A percentile compares a stretch with the other conserved stretches of the same genome.
These are phyloP conservation scores for Zygogramma bicolorata DNA, from an alignment of 2,888 invertebrate genomes.

Conservation along the genomic window DNA sequence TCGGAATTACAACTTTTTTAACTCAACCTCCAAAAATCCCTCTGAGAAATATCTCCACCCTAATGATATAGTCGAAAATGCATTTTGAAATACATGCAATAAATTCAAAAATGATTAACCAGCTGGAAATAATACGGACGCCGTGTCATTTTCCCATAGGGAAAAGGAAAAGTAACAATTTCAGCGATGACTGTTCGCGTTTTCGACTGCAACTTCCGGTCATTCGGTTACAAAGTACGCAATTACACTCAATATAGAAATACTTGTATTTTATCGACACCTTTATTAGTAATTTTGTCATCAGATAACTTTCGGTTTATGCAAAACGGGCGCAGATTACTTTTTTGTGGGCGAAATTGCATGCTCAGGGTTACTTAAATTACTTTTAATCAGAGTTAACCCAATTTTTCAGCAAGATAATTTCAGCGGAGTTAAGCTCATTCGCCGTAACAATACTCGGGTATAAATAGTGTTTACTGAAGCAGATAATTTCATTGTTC, in stretches of 20 bases:
- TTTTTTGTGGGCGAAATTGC: slow-evolving; percentile 56
- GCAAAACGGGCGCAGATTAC: slow-evolving; percentile 43
- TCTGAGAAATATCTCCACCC: background rate
- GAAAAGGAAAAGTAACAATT: slow-evolving; percentile 46
- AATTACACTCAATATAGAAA: slow-evolving; percentile 45
- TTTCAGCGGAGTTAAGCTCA: slow-evolving; percentile 20
- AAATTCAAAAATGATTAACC: slow-evolving; percentile 40
- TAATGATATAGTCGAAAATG: slow-evolving; percentile 15
- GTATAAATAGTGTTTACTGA: slow-evolving; percentile 22
- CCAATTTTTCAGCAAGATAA: slow-evolving; percentile 44
- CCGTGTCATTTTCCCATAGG: slow-evolving; percentile 34
- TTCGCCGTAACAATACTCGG: slow-evolving; percentile 13
- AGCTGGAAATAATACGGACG: slow-evolving; percentile 29
- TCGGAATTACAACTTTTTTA: slow-evolving; percentile 7
- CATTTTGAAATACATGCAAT: slow-evolving; percentile 24
- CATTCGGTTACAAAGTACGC: slow-evolving; percentile 45
- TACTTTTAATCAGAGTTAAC: slow-evolving; percentile 51
- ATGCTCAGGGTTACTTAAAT: slow-evolving; percentile 56
- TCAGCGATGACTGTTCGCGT: slow-evolving; percentile 41
- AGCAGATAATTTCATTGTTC: background rate
- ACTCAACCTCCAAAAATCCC: background rate
- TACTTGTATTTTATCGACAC: slow-evolving; percentile 49
- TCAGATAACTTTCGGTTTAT: slow-evolving; percentile 43
- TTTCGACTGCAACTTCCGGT: slow-evolving; percentile 44
- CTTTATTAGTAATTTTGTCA: slow-evolving; percentile 49